These are phyloP conservation scores for Salvelinus namaycush DNA, from an alignment of 2,113 vertebrate genomes.

Conservation along the genomic window DNA sequence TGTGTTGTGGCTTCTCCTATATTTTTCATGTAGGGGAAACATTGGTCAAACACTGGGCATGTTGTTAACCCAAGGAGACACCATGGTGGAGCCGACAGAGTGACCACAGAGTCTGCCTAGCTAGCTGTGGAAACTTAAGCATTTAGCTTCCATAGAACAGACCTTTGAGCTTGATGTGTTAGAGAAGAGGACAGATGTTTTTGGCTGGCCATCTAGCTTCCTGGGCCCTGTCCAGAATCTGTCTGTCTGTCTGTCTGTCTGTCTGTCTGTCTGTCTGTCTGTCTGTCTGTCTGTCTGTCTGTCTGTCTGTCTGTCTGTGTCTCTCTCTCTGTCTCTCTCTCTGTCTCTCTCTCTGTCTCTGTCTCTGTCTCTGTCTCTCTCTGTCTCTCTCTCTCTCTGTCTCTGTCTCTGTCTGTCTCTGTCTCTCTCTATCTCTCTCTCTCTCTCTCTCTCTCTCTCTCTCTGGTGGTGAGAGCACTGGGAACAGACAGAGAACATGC, in stretches of 20 bases:
- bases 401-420: no score
- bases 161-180: conserved; percentile 42
- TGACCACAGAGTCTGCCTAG: conserved; percentile 18
- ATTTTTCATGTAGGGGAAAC: conserved; percentile 18
- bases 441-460: not conserved
- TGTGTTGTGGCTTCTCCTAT: not conserved
- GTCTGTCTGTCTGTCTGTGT: accelerated
- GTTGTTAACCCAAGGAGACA: conserved; percentile 41
- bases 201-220: conserved; percentile 53
- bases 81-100: not conserved
- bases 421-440: not conserved
- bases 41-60: conserved; percentile 47
- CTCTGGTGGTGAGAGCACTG: conserved; percentile 43
- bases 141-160: conserved; percentile 9
- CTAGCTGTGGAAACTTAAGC: conserved; percentile 58
- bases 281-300: not conserved
- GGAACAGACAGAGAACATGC: conserved; percentile 45
- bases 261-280: not conserved
- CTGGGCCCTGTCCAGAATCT: conserved; percentile 50
- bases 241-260: not conserved
- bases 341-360: no score
- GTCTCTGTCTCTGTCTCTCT: accelerated
- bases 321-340: no score
- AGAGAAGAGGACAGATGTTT: conserved; percentile 56
- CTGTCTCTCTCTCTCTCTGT: no score